Conservation (phyloP, 2,113 vertebrate species). For the Butorides virescens region DNA sequence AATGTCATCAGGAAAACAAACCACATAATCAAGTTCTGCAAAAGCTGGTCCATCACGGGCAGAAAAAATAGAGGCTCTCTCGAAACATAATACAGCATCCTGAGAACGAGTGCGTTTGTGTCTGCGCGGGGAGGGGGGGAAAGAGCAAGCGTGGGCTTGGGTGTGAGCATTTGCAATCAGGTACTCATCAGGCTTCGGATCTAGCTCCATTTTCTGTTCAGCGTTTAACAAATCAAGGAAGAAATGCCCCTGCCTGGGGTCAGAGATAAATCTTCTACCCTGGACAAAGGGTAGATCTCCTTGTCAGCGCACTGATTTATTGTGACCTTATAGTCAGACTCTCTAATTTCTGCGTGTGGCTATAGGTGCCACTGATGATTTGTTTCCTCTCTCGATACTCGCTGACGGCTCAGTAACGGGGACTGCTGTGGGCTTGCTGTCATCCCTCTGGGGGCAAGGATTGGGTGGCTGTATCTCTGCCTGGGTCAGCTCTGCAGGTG, state of each 20-base stretch:
- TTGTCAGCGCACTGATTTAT: conserved; percentile 67
- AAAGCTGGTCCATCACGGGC: not conserved
- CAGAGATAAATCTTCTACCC: conserved; percentile 66
- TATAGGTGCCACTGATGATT: conserved; percentile 30
- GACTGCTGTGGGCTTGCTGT: not conserved
- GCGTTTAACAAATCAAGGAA: conserved; percentile 59
- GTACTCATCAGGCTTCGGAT: conserved; percentile 4
- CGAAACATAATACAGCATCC: not conserved
- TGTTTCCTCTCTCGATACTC: not conserved
- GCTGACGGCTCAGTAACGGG: not conserved
- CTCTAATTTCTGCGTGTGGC: conserved; percentile 57
- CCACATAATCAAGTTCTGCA: not conserved
- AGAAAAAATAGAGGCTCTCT: not conserved
- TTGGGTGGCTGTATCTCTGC: not conserved
- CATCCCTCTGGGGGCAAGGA: not conserved
- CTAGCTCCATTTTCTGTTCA: conserved; percentile 27
- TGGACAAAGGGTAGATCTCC: conserved; percentile 64
- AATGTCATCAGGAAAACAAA: conserved; percentile 36
- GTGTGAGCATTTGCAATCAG: conserved; percentile 9
- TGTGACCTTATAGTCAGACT: conserved; percentile 66
- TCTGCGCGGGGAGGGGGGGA: not conserved
- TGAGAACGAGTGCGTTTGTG: accelerated
- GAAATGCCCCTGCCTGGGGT: conserved; percentile 57
- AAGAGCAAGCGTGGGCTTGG: not conserved
- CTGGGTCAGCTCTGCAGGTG: not conserved